These are phyloP conservation scores for Alsophila aescularia DNA, from an alignment of 2,888 invertebrate genomes.

Conservation along the genomic window DNA sequence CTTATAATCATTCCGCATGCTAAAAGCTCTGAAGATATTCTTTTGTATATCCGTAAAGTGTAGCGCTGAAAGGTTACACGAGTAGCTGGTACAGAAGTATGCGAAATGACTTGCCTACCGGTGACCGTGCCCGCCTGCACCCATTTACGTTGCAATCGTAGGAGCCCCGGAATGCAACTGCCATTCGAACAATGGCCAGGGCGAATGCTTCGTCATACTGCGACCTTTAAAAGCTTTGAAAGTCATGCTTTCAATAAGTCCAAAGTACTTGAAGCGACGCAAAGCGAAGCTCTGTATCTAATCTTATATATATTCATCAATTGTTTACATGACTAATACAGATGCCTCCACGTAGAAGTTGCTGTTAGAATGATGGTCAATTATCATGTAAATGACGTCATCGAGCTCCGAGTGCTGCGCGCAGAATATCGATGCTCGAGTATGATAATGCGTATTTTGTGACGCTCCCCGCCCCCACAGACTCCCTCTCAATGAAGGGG, in stretches of 20 bases:
- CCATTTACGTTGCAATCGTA: slow-evolving; percentile 52
- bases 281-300: slow-evolving; percentile 12
- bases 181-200: slow-evolving; percentile 51
- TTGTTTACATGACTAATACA: slow-evolving; percentile 24
- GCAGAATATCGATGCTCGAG: slow-evolving; percentile 38
- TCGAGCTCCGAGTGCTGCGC: slow-evolving; percentile 34
- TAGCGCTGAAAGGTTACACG: slow-evolving; percentile 41
- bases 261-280: slow-evolving; percentile 24
- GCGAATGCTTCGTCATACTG: slow-evolving; percentile 33
- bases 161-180: slow-evolving; percentile 52
- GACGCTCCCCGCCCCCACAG: slow-evolving; percentile 57
- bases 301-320: slow-evolving; percentile 33
- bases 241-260: slow-evolving; percentile 34
- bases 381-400: slow-evolving; percentile 42
- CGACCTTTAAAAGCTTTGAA: slow-evolving; percentile 43
- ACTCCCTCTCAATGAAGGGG: slow-evolving; percentile 37
- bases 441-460: slow-evolving; percentile 41
- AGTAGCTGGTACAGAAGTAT: slow-evolving; percentile 30
- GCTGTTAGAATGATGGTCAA: slow-evolving; percentile 18
- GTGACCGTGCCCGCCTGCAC: slow-evolving; percentile 48
- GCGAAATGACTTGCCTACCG: slow-evolving; percentile 43
- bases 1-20: slow-evolving; percentile 21
- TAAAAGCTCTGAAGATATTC: slow-evolving; percentile 25
- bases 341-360: slow-evolving; percentile 30
- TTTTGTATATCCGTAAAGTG: slow-evolving; percentile 34